phyloP scores from a whole-genome alignment of 2,113 vertebrate genomes.

The Archocentrus centrarchus region DNA sequence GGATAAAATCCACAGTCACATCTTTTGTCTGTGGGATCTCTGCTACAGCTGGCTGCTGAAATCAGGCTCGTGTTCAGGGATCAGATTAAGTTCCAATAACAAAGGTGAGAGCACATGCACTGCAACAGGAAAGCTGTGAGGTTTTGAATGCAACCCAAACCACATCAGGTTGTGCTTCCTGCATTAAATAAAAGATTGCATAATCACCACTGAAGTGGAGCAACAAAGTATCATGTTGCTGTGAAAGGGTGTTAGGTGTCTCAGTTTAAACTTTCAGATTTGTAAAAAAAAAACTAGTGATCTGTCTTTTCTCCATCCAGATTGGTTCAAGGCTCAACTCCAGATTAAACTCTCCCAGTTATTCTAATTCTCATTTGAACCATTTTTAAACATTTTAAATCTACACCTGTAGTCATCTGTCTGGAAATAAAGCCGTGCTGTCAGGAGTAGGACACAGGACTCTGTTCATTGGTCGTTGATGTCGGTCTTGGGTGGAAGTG shows the following conservation, averaged over 20 bases:
- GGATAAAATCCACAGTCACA: neutral
- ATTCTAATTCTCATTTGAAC: neutral
- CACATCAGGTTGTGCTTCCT: neutral
- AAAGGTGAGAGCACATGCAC: neutral
- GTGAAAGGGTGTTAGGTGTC: neutral
- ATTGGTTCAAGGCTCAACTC: neutral
- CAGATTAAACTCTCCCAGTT: neutral
- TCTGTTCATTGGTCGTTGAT: too few relatives aligned
- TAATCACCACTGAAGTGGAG: neutral
- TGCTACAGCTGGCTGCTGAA: slow-evolving; percentile 1
- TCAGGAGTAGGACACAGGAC: too few relatives aligned
- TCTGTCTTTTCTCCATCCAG: neutral
- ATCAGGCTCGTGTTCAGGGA: neutral
- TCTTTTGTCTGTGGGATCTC: neutral
- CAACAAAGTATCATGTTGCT: neutral
- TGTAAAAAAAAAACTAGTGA: neutral
- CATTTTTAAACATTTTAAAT: neutral
- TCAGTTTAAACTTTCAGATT: neutral
- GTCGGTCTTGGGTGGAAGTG: too few relatives aligned
- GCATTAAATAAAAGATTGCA: neutral
- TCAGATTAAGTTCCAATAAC: neutral
- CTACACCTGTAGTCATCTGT: neutral
- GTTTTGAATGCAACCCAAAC: neutral
- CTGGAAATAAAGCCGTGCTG: neutral
- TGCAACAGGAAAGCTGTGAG: neutral